Base-by-base conservation (phyloP, 2,113 vertebrate species). In the Toxotes jaculatrix region DNA sequence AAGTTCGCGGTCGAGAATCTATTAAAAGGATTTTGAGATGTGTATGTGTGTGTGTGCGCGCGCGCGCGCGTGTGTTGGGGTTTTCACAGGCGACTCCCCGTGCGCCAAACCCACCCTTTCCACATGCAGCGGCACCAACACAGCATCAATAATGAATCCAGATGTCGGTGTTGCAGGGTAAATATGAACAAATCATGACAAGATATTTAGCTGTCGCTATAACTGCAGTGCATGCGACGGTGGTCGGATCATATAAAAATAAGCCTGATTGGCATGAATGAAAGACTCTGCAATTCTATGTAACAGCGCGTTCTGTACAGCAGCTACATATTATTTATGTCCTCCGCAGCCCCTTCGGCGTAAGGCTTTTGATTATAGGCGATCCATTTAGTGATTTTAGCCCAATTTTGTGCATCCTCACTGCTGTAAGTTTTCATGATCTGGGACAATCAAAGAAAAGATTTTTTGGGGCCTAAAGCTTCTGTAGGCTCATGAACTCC, bases 281-380 rank as follows among this genome's bases (percentile, higher is more conserved):
- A 51, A 64, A 80, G 66, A 71, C 72, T 45, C 47, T 80, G 84
- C 75, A 78, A 61, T 51, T 83, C 38, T 51, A 42, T 68, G 87
- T 75, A 87, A 83, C 80, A 74, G 79, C 57, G 57, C 40, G 69
- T 84, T 82, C 77, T 76, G 76, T 47, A 57, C 77, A 69, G 76
- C 87, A 63, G 91, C 84, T 74, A 51, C 83, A 79, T 84, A 88
- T 92, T 91, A 92, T 93, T 93, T 93, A 93, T 93, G 93, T 93
- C 91, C 90, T 91, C 92, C 91, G 90, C 93, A 91, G 91, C 88
- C 83, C 81, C 82, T 49, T 73, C 83, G 77, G 68, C 60, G 4
- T 34, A 14, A 40, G 51, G 85, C 80, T 76, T 86, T n/a, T 43
- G 38, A 85, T 87, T 60, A 74, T 32, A 60, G 55, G 63, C 66